These are phyloP conservation scores for Eurytemora carolleeae DNA, from an alignment of 1,140 invertebrate genomes.

Conservation along the genomic window DNA sequence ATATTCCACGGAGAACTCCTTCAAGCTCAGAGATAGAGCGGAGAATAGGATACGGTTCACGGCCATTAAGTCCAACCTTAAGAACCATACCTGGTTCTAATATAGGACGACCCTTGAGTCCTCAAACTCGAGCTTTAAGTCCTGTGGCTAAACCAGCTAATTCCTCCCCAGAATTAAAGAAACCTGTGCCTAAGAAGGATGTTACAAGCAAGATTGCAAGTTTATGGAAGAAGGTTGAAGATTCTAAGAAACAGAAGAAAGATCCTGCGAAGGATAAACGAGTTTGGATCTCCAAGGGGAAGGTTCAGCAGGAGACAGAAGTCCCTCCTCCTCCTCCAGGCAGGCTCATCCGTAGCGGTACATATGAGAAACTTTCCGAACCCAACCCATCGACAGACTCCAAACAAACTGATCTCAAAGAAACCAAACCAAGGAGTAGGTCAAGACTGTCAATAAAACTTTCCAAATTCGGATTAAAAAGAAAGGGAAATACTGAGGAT, in stretches of 20 bases:
- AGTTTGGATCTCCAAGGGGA: conserved; percentile 13
- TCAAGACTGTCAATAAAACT: conserved; percentile 3
- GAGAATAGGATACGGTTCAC: not conserved
- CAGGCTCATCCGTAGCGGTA: not conserved
- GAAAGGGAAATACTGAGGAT: not conserved
- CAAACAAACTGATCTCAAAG: not conserved
- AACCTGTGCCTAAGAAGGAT: not conserved
- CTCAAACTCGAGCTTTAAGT: no score
- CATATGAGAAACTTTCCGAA: not conserved
- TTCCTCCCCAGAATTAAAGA: no score
- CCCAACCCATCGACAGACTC: not conserved
- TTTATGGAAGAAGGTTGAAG: conserved; percentile 13
- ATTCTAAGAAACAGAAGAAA: conserved; percentile 10
- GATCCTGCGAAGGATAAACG: not conserved
- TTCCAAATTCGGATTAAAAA: not conserved
- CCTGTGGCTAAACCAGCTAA: no score
- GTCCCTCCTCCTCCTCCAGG: not conserved
- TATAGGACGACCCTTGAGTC: not conserved
- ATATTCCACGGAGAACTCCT: not conserved
- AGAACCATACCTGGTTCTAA: no score
- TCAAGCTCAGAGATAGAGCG: conserved; percentile 1
- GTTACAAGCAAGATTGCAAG: conserved; percentile 9
- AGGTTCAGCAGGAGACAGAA: not conserved
- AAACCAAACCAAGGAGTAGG: not conserved
- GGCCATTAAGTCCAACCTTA: no score